Evolutionary conservation across 2,888 invertebrate genomes (phyloP).

Genomic region (Oscheius sp.): DNA sequence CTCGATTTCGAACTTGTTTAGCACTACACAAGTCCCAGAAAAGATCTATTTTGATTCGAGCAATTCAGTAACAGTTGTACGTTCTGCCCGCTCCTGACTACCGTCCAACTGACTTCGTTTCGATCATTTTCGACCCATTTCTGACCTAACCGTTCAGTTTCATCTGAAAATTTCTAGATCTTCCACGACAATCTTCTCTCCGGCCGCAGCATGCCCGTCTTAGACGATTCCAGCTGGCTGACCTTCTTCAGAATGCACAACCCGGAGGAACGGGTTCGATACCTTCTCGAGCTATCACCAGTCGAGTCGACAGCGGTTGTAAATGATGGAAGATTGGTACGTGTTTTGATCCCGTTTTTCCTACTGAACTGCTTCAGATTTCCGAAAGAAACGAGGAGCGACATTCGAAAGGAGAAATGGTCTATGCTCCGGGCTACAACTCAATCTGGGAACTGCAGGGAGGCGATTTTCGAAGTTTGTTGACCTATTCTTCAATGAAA

Average conservation of each 20-base stretch:
- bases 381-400: constrained; percentile 39
- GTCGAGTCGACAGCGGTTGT: background rate
- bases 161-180: constrained; percentile 4
- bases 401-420: constrained; percentile 49
- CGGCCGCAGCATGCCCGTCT: background rate
- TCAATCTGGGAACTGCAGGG: constrained; percentile 49
- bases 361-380: constrained; percentile 22
- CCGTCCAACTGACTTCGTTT: no score
- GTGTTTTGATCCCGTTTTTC: background rate
- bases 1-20: no score
- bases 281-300: constrained; percentile 10
- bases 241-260: constrained; percentile 6
- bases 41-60: no score
- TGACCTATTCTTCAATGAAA: no score
- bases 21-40: no score
- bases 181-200: constrained; percentile 10
- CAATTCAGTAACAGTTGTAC: no score
- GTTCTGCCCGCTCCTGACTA: no score
- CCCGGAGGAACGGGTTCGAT: constrained; percentile 10
- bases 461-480: constrained; percentile 48
- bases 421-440: constrained; percentile 55
- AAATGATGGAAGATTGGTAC: background rate
- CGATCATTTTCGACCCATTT: no score
- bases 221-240: constrained; percentile 29
- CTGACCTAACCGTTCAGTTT: background rate